A percentile compares a stretch with the other conserved stretches of the same genome.
These are phyloP conservation scores for Tetraneura akinire DNA, from an alignment of 1,140 invertebrate genomes.

Conservation along the genomic window DNA sequence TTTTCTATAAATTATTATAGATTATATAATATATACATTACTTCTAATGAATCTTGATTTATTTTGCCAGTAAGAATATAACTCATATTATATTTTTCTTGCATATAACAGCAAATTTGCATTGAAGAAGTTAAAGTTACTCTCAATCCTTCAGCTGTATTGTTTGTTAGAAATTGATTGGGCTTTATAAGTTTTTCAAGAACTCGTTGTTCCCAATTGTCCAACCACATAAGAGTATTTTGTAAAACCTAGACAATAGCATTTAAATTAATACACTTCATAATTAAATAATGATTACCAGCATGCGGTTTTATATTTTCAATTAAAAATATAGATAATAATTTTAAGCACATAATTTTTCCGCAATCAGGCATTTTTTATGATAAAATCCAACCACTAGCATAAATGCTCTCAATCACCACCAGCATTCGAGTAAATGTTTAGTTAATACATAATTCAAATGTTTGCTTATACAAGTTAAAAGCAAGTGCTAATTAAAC, in stretches of 20 bases:
- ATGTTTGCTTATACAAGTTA: neutral
- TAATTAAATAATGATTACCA: too few species aligned
- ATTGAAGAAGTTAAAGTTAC: neutral
- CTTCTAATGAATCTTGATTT: conserved; percentile 13
- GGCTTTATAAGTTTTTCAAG: neutral
- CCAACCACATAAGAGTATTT: neutral
- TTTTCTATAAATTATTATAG: too few species aligned
- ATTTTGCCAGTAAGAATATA: conserved; percentile 21
- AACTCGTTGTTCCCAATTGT: neutral
- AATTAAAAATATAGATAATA: too few species aligned
- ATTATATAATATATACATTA: neutral
- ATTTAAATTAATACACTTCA: too few species aligned
- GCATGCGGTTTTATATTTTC: too few species aligned
- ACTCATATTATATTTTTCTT: neutral
- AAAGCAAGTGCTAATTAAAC: neutral
- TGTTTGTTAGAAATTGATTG: neutral
- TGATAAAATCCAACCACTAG: too few species aligned
- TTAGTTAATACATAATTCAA: neutral
- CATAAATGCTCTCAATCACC: too few species aligned
- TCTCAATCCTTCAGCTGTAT: neutral
- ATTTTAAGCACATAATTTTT: too few species aligned
- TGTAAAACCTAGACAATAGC: neutral
- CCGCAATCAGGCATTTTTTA: too few species aligned
- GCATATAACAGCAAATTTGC: neutral
- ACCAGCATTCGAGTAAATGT: neutral